Conservation (phyloP, 2,797 vertebrate genomes). For the Thunnus albacares region DNA sequence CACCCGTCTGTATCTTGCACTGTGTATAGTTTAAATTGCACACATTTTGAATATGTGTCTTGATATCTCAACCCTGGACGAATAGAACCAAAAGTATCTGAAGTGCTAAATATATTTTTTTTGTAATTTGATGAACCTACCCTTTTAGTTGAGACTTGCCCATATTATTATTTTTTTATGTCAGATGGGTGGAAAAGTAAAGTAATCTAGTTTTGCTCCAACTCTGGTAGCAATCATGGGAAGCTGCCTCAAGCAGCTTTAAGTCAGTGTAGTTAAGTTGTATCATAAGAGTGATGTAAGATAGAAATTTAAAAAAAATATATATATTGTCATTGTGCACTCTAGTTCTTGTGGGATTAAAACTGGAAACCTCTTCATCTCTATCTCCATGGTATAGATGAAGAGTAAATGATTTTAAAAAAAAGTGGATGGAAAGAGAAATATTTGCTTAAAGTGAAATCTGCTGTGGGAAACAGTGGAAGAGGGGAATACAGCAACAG, state of each 20-base stretch:
- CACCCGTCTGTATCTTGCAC: too few species aligned
- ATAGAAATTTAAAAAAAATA: not conserved
- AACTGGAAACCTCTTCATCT: constrained; percentile 6
- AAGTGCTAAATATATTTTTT: too few species aligned
- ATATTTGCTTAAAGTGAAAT: not conserved
- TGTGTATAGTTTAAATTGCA: too few species aligned
- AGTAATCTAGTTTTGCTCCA: not conserved
- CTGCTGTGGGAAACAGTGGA: not conserved
- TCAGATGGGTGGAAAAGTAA: not conserved
- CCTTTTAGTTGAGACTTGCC: too few species aligned
- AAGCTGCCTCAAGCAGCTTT: constrained; percentile 13
- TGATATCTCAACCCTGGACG: too few species aligned
- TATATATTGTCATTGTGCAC: not conserved
- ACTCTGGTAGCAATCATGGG: not conserved
- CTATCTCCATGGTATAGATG: not conserved
- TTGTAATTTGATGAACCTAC: too few species aligned
- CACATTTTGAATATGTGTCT: too few species aligned
- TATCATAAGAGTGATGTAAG: not conserved
- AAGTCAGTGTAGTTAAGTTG: not conserved
- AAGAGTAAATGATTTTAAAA: constrained; percentile 13
- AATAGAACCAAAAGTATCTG: too few species aligned
- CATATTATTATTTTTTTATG: not conserved
- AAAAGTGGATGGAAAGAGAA: constrained; percentile 10
- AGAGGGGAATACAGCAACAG: constrained; percentile 24
- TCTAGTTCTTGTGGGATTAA: constrained; percentile 20